Base-by-base conservation (phyloP, 2,113 vertebrate genomes). In the Vimba vimba region DNA sequence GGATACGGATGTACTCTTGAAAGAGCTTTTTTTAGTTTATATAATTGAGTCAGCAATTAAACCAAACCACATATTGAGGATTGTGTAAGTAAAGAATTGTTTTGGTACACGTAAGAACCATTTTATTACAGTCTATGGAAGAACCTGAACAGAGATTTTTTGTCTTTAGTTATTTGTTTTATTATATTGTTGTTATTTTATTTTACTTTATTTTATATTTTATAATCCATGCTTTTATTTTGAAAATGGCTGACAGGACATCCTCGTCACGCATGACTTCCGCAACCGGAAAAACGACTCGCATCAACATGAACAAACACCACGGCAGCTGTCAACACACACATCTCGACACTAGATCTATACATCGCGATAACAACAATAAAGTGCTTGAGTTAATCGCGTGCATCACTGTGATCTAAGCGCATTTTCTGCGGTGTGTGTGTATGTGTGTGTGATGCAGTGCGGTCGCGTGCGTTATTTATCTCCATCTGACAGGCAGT, bases 311-410 rank as follows among this genome's bases (percentile, higher is more conserved):
- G 68, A 43, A 25, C 33, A 27, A 83, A 59, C 68, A 17, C 6
- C 23, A 59, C 50, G 30, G 33, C 82, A 73, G 68, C 82, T 82
- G 80, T 82, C 80, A 59, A 59, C 68, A 13, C 6, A 33, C 66
- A 12, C 6, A 23, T 6, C 45, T 66, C 45, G 23, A 62, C 9
- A 47, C 19, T 6, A 7, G 19, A 71, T 1, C 43, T 36, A n/a
- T 2, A n/a, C 36, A 43, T 13, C 69, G 13, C 2, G 43, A 57
- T 8, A 21, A 43, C 4, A 73, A n/a, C 1, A 73, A 3, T n/a
- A 17, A 55, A 6, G 7, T 57, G 25, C 8, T 36, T 36, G 13
- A 15, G 9, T 11, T 55, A 78, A 3, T 23, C 25, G 27, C 3
- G 75, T 27, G 60, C 23, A 5, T 47, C 33, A 57, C 13, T 19